Conservation (phyloP, 2,888 invertebrate species). For the Minunthozetes semirufus region DNA sequence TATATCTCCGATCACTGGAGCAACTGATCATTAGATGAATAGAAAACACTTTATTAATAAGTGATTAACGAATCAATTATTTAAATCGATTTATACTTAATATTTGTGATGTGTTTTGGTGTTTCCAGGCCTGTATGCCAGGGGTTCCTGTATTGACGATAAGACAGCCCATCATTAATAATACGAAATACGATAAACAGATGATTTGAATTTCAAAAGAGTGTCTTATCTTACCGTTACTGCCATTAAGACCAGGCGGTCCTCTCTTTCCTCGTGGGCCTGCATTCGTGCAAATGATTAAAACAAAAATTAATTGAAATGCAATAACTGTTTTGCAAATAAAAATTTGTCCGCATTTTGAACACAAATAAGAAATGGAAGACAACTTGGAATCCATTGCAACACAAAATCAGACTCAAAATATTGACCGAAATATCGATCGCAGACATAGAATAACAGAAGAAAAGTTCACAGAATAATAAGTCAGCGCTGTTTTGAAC, state of each 20-base stretch:
- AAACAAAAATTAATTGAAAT: background rate
- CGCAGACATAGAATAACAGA: background rate
- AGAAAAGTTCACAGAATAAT: background rate
- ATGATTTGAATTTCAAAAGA: background rate
- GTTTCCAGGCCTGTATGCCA: slow-evolving; percentile 68
- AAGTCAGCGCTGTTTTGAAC: background rate
- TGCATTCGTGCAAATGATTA: background rate
- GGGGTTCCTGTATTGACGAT: slow-evolving; percentile 58
- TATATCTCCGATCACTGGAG: slow-evolving; percentile 27
- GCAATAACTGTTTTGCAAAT: background rate
- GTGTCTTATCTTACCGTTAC: slow-evolving; percentile 2
- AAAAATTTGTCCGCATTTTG: background rate
- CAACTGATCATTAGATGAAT: too few species aligned
- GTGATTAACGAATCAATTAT: background rate
- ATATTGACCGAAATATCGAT: slow-evolving; percentile 27
- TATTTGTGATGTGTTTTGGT: background rate
- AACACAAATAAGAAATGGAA: slow-evolving; percentile 21
- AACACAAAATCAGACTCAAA: slow-evolving; percentile 18
- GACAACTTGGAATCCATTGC: slow-evolving; percentile 22
- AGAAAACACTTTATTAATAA: background rate
- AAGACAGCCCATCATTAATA: background rate
- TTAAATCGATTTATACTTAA: slow-evolving; percentile 43
- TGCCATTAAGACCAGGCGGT: slow-evolving; percentile 34
- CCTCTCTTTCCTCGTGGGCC: slow-evolving; percentile 32
- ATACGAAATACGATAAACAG: background rate